Conservation (phyloP, 2,888 invertebrate species). For the Ganaspis brasiliensis region DNA sequence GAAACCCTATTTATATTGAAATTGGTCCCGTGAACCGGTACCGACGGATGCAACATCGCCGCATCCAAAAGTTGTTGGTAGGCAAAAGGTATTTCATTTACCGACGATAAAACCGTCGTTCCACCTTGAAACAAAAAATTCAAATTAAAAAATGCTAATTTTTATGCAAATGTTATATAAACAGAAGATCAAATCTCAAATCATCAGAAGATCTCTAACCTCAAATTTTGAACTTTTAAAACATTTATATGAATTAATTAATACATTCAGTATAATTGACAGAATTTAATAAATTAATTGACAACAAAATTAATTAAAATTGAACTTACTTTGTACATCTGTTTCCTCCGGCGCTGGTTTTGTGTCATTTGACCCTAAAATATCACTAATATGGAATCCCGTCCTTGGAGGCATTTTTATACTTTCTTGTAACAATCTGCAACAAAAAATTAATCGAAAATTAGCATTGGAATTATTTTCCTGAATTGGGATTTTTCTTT, state of each 20-base stretch:
- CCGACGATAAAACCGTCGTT: conserved; percentile 73
- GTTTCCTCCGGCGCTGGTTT: conserved; percentile 74
- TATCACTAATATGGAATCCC: conserved; percentile 96
- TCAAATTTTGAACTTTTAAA: too few species aligned
- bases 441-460: conserved; percentile 72
- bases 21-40: conserved; percentile 65
- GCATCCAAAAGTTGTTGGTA: conserved; percentile 79
- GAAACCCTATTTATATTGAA: conserved; percentile 71
- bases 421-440: conserved; percentile 88
- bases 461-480: not conserved
- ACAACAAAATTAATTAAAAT: not conserved
- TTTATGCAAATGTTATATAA: too few species aligned
- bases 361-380: conserved; percentile 92
- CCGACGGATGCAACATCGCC: conserved; percentile 74
- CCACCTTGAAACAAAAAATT: conserved; percentile 62
- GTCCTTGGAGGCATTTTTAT: conserved; percentile 91
- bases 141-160: not conserved
- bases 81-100: conserved; percentile 74
- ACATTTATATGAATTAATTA: too few species aligned
- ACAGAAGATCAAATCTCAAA: too few species aligned
- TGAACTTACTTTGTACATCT: conserved; percentile 72
- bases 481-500: too few species aligned
- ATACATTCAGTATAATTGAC: too few species aligned
- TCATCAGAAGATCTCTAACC: too few species aligned
- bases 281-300: too few species aligned